These are phyloP conservation scores for Rafetus swinhoei DNA, from an alignment of 2,113 vertebrate species.

Conservation along the genomic window DNA sequence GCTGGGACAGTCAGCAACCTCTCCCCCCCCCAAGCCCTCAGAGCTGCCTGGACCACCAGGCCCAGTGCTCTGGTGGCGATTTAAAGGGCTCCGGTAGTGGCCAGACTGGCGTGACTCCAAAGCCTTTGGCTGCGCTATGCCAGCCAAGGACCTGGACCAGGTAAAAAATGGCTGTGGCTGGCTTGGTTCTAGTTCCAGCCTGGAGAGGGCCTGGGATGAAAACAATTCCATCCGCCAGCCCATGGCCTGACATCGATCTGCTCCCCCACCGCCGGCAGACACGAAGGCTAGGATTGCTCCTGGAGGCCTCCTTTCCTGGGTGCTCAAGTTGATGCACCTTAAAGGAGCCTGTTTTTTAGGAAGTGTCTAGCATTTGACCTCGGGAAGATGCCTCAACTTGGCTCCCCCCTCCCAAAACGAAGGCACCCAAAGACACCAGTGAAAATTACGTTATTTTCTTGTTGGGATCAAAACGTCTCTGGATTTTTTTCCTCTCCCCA, in stretches of 20 bases:
- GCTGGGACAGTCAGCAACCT: too few species aligned
- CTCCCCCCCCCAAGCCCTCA: too few species aligned
- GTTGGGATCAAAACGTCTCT: background rate
- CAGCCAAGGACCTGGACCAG: background rate
- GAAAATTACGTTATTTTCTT: background rate
- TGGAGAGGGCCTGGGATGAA: background rate
- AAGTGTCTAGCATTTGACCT: background rate
- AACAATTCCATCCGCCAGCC: background rate
- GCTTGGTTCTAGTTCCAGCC: background rate
- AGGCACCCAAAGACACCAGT: background rate
- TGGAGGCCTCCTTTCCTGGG: accelerated
- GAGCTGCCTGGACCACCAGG: too few species aligned
- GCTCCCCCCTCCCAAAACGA: accelerated
- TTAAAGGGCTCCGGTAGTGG: background rate
- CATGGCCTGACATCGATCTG: background rate
- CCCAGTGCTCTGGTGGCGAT: too few species aligned
- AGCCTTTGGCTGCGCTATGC: background rate
- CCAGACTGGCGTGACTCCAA: background rate
- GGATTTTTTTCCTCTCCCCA: background rate
- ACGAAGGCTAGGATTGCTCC: accelerated
- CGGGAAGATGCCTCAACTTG: too few species aligned
- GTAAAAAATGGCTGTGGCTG: background rate
- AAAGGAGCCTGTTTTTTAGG: background rate
- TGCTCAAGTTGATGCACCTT: accelerated
- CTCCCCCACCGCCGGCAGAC: background rate